These are phyloP conservation scores for Tribolium freemani DNA, from an alignment of 2,888 invertebrate species.

Conservation along the genomic window DNA sequence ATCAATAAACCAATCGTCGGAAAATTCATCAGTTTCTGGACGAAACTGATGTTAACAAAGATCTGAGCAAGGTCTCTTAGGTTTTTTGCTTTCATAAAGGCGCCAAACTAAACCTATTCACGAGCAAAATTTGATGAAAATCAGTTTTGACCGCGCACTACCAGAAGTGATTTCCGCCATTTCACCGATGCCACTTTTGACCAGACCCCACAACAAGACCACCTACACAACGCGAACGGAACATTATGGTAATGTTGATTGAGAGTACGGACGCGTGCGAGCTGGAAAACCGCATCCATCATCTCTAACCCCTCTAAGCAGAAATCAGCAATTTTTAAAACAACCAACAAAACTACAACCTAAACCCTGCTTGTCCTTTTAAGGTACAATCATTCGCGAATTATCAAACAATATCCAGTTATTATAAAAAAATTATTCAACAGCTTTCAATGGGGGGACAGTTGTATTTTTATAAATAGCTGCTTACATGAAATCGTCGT, in stretches of 20 bases:
- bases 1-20: no score
- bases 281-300: constrained; percentile 40
- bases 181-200: constrained; percentile 49
- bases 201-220: constrained; percentile 51
- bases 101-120: no score
- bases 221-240: constrained; percentile 50
- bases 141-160: constrained; percentile 14
- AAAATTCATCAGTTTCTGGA: no score
- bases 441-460: no score
- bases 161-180: constrained; percentile 47
- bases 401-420: no score
- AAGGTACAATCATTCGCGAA: no score
- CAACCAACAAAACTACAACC: not conserved
- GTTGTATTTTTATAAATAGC: no score
- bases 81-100: no score
- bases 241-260: constrained; percentile 51
- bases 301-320: constrained; percentile 12
- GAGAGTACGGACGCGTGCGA: constrained; percentile 49
- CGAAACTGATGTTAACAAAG: no score
- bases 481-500: not conserved
- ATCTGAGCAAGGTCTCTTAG: no score
- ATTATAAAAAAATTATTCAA: no score
- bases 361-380: no score
- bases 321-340: not conserved
- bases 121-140: not conserved